Evolutionary conservation across 2,888 invertebrate species (phyloP).

Genomic region (Poecilus cupreus): DNA sequence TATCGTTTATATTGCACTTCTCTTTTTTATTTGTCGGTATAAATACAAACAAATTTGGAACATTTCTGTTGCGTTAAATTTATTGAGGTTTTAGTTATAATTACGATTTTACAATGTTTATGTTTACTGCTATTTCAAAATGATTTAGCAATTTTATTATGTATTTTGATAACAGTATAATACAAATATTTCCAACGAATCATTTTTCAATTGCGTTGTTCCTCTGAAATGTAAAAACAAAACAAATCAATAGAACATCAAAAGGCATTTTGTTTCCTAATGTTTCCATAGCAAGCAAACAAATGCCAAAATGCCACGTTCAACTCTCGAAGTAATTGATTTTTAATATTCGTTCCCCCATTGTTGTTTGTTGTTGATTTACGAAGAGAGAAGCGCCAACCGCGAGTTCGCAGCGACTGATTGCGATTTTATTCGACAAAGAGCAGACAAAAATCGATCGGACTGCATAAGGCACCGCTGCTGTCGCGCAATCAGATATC

Average conservation of each 20-base stretch:
- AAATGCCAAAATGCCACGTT: constrained; percentile 29
- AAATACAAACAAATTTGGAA: neutral
- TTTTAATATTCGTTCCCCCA: constrained; percentile 37
- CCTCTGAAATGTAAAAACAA: constrained; percentile 6
- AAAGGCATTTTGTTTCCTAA: constrained; percentile 33
- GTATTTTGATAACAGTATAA: neutral
- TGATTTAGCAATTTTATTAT: too few relatives aligned
- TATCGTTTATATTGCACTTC: neutral
- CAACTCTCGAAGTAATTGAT: constrained; percentile 38
- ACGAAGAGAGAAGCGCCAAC: neutral
- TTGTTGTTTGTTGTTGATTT: constrained; percentile 36
- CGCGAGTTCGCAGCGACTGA: neutral
- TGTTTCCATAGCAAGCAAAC: constrained; percentile 10
- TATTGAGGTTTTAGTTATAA: neutral
- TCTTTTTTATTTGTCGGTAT: neutral
- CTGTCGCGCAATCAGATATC: constrained; percentile 53
- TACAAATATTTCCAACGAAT: constrained; percentile 2
- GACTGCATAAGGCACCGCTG: constrained; percentile 5
- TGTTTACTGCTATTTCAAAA: neutral
- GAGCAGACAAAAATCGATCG: constrained; percentile 32
- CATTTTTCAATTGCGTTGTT: constrained; percentile 1
- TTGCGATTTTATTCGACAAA: constrained; percentile 44
- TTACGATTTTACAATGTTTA: neutral
- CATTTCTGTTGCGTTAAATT: neutral
- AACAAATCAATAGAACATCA: constrained; percentile 19